phyloP scores from a whole-genome alignment of 2,888 invertebrate species.

The Aporophyla nigra region DNA sequence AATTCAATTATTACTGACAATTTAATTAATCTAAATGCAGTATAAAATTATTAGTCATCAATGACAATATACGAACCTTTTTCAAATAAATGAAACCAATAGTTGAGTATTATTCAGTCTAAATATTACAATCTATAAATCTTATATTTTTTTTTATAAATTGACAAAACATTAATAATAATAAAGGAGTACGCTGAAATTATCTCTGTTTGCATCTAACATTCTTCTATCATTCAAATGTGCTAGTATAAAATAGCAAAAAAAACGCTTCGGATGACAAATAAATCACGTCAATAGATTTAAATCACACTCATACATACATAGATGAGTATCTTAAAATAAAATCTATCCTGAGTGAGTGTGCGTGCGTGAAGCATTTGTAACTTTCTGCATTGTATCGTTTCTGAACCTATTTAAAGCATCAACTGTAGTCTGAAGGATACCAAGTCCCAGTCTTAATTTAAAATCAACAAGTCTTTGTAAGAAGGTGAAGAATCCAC shows the following conservation, averaged over 20 bases:
- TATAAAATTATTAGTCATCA: conserved; percentile 14
- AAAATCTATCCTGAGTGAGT: conserved; percentile 35
- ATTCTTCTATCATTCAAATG: conserved; percentile 30
- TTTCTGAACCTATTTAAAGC: conserved; percentile 93
- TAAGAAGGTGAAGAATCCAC: conserved; percentile 91
- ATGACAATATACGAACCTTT: neutral
- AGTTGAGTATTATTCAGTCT: conserved; percentile 54
- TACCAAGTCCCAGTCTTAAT: conserved; percentile 92
- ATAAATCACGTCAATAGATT: conserved; percentile 15
- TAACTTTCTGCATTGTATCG: conserved; percentile 74
- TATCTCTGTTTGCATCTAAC: neutral
- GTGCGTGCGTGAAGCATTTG: conserved; percentile 76
- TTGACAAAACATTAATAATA: neutral
- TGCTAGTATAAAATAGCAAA: conserved; percentile 8
- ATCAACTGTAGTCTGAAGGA: conserved; percentile 93
- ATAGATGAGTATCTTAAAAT: conserved; percentile 3
- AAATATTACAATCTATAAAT: conserved; percentile 14
- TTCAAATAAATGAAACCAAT: neutral
- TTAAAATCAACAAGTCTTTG: conserved; percentile 93
- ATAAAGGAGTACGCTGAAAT: conserved; percentile 3
- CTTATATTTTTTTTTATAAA: conserved; percentile 8
- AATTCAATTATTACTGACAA: conserved; percentile 21
- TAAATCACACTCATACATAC: conserved; percentile 13
- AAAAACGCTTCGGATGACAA: conserved; percentile 15
- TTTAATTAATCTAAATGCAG: conserved; percentile 46